These are phyloP conservation scores for Parthenolecanium corni DNA, from an alignment of 2,888 invertebrate species.

Conservation along the genomic window DNA sequence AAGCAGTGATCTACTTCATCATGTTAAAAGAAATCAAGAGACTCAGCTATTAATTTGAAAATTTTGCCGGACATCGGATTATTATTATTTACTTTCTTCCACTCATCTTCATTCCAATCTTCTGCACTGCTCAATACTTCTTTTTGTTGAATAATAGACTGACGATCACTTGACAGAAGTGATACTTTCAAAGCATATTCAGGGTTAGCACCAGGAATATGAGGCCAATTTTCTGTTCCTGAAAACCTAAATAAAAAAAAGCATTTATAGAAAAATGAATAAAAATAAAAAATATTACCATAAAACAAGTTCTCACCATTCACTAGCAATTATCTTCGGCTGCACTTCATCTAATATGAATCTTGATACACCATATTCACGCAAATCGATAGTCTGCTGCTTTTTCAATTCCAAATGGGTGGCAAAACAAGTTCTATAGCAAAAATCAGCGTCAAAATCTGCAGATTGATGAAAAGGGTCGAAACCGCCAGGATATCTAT, in stretches of 20 bases:
- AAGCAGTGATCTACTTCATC: too few species aligned
- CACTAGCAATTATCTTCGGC: slow-evolving; percentile 31
- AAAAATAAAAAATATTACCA: not conserved
- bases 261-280: not conserved
- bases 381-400: slow-evolving; percentile 29
- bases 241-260: slow-evolving; percentile 28
- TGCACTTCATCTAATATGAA: slow-evolving; percentile 30
- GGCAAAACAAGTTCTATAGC: slow-evolving; percentile 30
- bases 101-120: slow-evolving; percentile 17
- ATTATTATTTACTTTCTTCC: slow-evolving; percentile 31
- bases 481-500: slow-evolving; percentile 25
- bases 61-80: too few species aligned
- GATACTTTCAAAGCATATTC: slow-evolving; percentile 26
- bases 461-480: slow-evolving; percentile 27
- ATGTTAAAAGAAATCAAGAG: too few species aligned
- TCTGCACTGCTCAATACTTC: not conserved
- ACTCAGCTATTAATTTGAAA: too few species aligned
- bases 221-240: slow-evolving; percentile 32
- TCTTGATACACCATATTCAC: slow-evolving; percentile 25
- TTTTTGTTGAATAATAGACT: slow-evolving; percentile 13
- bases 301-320: slow-evolving; percentile 30
- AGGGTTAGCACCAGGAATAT: too few species aligned
- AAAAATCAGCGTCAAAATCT: slow-evolving; percentile 29
- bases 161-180: slow-evolving; percentile 17
- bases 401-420: slow-evolving; percentile 29